A percentile compares a stretch with the other conserved stretches of the same genome.
These are phyloP conservation scores for Talpa occidentalis DNA, from an alignment of 2,113 vertebrate species.

Conservation along the genomic window DNA sequence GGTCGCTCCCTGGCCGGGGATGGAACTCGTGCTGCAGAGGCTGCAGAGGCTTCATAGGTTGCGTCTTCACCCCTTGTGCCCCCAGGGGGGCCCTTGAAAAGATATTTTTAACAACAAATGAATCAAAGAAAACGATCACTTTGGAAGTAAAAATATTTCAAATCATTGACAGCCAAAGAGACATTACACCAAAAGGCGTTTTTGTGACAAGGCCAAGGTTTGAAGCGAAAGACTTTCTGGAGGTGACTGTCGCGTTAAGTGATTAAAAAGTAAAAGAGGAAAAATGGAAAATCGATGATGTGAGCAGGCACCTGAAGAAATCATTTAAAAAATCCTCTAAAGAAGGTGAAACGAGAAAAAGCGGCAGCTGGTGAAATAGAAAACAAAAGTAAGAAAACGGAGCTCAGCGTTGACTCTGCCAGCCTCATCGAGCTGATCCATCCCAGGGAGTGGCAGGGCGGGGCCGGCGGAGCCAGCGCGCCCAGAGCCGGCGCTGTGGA, in stretches of 20 bases:
- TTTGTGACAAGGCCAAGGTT: too few species aligned
- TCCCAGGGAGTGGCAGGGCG: too few species aligned
- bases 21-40: too few species aligned
- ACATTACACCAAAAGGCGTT: neutral
- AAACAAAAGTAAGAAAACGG: neutral
- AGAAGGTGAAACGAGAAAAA: neutral
- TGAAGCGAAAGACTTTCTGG: neutral
- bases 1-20: too few species aligned
- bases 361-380: neutral
- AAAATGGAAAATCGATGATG: neutral
- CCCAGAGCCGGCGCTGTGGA: too few species aligned
- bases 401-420: neutral
- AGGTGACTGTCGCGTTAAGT: neutral
- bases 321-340: neutral
- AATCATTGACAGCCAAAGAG: neutral
- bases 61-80: too few species aligned
- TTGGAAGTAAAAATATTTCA: constrained; percentile 36
- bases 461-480: too few species aligned
- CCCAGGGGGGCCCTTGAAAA: too few species aligned
- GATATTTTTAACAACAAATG: neutral
- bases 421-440: too few species aligned
- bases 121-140: neutral
- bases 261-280: neutral
- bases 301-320: neutral
- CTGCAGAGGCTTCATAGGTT: too few species aligned